Conservation (phyloP, 2,113 vertebrate genomes). For the Peromyscus leucopus region DNA sequence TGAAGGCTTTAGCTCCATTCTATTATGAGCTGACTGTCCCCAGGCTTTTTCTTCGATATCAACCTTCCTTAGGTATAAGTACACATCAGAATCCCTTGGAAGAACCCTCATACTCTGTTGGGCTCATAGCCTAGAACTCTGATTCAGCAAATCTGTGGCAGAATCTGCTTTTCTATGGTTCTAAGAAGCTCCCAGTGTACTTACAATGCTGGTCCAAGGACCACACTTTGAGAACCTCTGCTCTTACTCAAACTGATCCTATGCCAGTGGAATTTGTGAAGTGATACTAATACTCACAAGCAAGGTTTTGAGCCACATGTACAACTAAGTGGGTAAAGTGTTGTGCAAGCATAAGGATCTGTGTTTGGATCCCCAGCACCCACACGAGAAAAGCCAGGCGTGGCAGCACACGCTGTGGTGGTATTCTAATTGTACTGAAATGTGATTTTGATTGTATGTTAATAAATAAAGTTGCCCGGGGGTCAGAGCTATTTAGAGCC, state of each 20-base stretch:
- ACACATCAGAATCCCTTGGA: not conserved
- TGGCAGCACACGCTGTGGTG: not conserved
- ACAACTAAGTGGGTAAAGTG: not conserved
- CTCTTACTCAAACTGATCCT: conserved; percentile 5
- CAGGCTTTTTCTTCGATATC: not conserved
- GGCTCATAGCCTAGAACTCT: not conserved
- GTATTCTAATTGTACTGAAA: too few relatives aligned
- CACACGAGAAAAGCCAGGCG: not conserved
- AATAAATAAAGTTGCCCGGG: too few relatives aligned
- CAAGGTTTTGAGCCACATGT: not conserved
- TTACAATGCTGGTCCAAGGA: not conserved
- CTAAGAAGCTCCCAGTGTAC: not conserved
- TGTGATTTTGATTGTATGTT: too few relatives aligned
- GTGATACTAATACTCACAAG: not conserved
- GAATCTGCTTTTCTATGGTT: not conserved
- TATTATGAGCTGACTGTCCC: not conserved
- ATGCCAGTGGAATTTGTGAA: not conserved
- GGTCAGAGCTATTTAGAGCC: too few relatives aligned
- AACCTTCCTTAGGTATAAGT: conserved; percentile 13
- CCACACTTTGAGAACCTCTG: not conserved
- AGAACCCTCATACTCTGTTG: not conserved
- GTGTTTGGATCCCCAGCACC: not conserved
- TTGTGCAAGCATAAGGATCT: not conserved
- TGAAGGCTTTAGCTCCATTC: not conserved
- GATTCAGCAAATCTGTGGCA: not conserved